Conservation (phyloP, 2,797 vertebrate species). For the Oreortyx pictus region DNA sequence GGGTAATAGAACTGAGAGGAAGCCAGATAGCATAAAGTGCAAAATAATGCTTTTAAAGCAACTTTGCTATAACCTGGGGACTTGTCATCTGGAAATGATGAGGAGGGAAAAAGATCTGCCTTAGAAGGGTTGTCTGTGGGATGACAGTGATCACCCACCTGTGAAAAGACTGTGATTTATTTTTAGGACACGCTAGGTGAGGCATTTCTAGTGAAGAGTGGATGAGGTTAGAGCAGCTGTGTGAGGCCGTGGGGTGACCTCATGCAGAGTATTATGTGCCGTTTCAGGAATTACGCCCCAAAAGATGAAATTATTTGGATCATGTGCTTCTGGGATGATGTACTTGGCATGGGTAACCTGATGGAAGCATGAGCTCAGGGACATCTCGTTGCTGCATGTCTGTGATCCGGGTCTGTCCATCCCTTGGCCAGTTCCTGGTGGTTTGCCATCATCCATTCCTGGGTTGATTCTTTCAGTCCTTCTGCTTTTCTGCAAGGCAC, state of each 20-base stretch:
- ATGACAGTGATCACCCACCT: not conserved
- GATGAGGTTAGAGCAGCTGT: not conserved
- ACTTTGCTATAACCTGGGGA: not conserved
- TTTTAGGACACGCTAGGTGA: not conserved
- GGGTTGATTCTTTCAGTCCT: not conserved
- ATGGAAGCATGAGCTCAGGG: not conserved
- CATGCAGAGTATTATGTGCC: not conserved
- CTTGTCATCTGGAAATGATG: not conserved
- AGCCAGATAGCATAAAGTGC: not conserved
- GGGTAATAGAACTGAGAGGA: not conserved
- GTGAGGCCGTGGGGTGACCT: not conserved
- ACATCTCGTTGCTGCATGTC: rapidly evolving
- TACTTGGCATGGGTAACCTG: not conserved
- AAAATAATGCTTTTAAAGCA: not conserved
- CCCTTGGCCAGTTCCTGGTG: not conserved
- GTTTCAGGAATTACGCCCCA: not conserved
- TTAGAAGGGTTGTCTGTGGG: not conserved
- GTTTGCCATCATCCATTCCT: not conserved
- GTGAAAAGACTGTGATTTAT: rapidly evolving
- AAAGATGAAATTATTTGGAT: not conserved
- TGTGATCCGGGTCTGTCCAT: not conserved
- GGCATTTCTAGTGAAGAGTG: not conserved
- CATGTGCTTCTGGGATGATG: not conserved
- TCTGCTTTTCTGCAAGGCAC: not conserved
- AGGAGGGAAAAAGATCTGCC: not conserved